Percentiles rank a stretch among this genome's conserved stretches.
phyloP scores from a whole-genome alignment of 2,113 vertebrate species.

The Mesembrinibis cayennensis region DNA sequence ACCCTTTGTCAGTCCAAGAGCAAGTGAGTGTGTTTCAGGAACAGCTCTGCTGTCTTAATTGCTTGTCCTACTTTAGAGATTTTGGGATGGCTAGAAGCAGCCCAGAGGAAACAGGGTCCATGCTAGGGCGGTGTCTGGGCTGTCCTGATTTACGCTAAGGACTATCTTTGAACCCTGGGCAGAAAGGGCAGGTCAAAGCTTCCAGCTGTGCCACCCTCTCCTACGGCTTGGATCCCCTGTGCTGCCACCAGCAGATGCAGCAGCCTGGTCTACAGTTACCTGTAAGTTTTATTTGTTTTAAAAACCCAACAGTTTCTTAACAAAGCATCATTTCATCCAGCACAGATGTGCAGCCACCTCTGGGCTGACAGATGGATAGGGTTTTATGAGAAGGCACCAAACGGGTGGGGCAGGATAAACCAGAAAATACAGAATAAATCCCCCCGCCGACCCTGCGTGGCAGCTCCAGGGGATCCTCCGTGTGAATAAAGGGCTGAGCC shows the following conservation, averaged over 20 bases:
- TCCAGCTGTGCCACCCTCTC: neutral
- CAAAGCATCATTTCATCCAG: neutral
- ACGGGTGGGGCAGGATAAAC: neutral
- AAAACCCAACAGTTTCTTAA: neutral
- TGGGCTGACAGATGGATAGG: neutral
- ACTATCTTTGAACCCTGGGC: neutral
- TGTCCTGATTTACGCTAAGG: neutral
- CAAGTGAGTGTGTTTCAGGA: neutral
- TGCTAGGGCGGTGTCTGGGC: neutral
- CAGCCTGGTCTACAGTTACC: neutral
- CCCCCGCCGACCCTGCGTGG: rapidly evolving
- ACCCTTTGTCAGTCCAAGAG: neutral
- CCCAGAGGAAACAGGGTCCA: neutral
- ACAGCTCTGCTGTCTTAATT: slow-evolving; percentile 1
- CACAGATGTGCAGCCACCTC: neutral
- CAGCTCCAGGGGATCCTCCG: neutral
- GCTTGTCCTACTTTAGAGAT: slow-evolving; percentile 16
- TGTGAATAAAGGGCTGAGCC: neutral
- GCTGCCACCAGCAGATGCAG: neutral
- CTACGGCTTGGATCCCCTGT: neutral
- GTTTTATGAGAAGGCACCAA: neutral
- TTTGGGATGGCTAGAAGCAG: neutral
- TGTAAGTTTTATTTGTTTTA: neutral
- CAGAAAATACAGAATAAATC: neutral
- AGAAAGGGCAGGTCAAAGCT: neutral